Base-by-base conservation (phyloP, 53 echinoderm and acorn worm genomes). In the Apostichopus leukothele region DNA sequence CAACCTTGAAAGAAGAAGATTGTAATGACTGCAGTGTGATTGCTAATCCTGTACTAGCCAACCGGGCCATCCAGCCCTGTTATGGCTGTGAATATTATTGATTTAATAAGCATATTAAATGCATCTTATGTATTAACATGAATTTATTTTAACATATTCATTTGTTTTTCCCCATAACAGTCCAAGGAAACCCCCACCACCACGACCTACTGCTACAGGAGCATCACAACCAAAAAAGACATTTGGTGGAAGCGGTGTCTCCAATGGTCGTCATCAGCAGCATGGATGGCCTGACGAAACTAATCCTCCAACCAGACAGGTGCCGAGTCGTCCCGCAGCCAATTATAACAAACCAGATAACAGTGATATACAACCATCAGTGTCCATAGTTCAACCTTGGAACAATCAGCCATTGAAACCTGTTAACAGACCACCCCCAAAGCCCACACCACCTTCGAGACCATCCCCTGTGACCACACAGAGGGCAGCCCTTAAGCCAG, bases 401-500 rank as follows among this genome's bases (percentile, higher is more conserved):
- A 77, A 77, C 7, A 77, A 13, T 5, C 39, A 77, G 52, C 81
- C 54, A 4, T 3, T 54, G 55, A 81, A 59, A 55, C 81, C 81
- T 55, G n/a, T 23, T 19, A 53, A 1, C 51, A 79, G 51, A 16
- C 79, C 79, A 5, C 19, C 79, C 5, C 7, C 77, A 51, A 79
- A 79, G 16, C 79, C 79, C 4, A 13, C 81, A 12, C 81, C 81
- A 50, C 81, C 81, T 5, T 52, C 81, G 9, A 81, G 54, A 55
- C 81, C 81, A 81, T 59, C 54, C 4, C 81, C 81, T 81, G 55
- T 59, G 23, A 51, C 81, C 1, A 18, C 81, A 14, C 81, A 81
- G 55, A 81, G 81, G 59, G 81, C 81, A 2, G 81, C 59, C 8
- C 59, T 81, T 22, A 81, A 81, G 55, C 81, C 81, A 19, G 81